Evolutionary conservation across 2,888 invertebrate species (phyloP).

Genomic region (Stictocephala bisonia): DNA sequence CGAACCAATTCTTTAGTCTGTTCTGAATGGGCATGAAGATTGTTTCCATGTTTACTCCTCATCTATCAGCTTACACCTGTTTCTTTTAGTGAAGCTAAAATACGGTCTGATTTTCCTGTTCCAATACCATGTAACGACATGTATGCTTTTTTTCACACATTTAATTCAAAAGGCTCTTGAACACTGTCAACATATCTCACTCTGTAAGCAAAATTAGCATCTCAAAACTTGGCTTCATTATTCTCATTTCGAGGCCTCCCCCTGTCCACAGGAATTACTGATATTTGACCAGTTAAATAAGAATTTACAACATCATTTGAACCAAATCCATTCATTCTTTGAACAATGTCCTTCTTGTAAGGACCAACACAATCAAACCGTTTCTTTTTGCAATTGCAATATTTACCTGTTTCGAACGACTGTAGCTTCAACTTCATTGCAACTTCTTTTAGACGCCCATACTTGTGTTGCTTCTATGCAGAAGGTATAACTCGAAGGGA

Average conservation of each 20-base stretch:
- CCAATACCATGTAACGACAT: slow-evolving; percentile 11
- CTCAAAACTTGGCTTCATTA: too few species aligned
- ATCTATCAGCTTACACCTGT: neutral
- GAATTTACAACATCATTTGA: neutral
- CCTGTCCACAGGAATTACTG: neutral
- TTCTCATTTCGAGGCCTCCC: neutral
- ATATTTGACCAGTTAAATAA: neutral
- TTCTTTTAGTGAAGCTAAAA: slow-evolving; percentile 2
- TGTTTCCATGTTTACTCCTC: neutral
- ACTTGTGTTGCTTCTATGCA: too few species aligned
- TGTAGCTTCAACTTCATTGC: too few species aligned
- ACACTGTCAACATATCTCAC: too few species aligned
- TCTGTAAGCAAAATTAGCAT: too few species aligned
- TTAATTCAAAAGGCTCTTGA: neutral
- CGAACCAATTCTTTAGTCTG: neutral
- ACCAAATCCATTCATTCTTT: neutral
- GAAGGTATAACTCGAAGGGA: too few species aligned
- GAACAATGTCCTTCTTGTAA: too few species aligned
- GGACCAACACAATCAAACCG: neutral
- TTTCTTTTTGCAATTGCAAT: neutral
- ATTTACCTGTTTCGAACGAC: neutral
- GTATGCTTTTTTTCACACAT: neutral
- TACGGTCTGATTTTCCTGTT: neutral
- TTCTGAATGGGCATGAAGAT: neutral
- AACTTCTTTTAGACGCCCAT: too few species aligned